Percentiles rank a stretch among this genome's conserved stretches.
Conservation (phyloP, 2,113 vertebrate species). For the Odocoileus hemionus region DNA sequence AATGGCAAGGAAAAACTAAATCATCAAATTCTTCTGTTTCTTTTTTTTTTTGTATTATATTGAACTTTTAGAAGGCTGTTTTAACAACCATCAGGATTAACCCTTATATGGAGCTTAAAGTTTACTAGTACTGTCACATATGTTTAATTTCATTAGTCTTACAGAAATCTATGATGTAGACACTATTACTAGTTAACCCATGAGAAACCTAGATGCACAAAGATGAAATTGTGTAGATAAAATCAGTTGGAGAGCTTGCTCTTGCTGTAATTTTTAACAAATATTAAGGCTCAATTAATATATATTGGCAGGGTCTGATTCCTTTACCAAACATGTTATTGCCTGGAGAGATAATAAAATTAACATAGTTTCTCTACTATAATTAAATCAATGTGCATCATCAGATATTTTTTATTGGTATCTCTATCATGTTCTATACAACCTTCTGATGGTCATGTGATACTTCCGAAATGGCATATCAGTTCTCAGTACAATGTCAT, state of each 20-base stretch:
- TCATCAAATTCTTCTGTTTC: background rate
- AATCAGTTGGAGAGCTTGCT: background rate
- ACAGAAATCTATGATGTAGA: background rate
- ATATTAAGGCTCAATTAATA: background rate
- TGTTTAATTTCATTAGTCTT: background rate
- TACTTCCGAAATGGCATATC: background rate
- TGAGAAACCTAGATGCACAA: background rate
- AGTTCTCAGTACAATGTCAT: background rate
- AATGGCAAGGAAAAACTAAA: background rate
- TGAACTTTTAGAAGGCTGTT: background rate
- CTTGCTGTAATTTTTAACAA: background rate
- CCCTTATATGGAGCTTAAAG: background rate
- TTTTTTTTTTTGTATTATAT: background rate
- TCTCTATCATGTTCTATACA: background rate
- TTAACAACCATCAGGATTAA: background rate
- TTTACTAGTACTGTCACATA: background rate
- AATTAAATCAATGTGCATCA: background rate
- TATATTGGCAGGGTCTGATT: background rate
- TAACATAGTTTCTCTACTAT: background rate
- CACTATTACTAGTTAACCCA: background rate
- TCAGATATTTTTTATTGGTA: background rate
- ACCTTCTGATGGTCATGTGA: background rate
- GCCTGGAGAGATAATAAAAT: background rate
- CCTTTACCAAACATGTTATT: background rate
- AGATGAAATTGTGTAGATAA: background rate